Base-by-base conservation (phyloP, 2,113 vertebrate species). In the Dicerorhinus sumatrensis region DNA sequence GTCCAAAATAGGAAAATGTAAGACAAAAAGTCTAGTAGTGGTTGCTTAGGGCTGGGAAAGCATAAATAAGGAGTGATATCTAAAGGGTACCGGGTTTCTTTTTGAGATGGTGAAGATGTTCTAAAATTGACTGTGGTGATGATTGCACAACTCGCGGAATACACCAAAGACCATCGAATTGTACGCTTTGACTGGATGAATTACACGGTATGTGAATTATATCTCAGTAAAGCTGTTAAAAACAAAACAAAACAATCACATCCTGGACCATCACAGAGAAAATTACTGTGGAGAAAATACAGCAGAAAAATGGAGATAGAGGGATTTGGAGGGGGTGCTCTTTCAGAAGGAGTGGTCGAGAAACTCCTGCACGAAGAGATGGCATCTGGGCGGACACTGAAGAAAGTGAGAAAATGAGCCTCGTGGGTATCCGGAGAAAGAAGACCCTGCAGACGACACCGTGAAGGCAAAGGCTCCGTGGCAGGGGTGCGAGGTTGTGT, bases 391-490 rank as follows among this genome's bases (percentile, higher is more conserved):
- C 27, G 27, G 46, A 12, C 39, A 75, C 23, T 72, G 29, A 25
- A 33, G 9, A 4, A 60, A 75, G 56, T 16, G 56, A 60, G 29
- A 42, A 3, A 42, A 0, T 4, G 56, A 62, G 36, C 54, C 6
- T 23, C 2, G 1, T 5, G 36, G 20, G 14, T 7, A 21, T 89
- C 86, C n/a, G 39, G 20, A 56, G 20, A 2, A 20, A 60, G 58
- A 18, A 1, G 0, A 1, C 25, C 56, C 13, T 6, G 11, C 39
- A 42, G 36, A 27, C 36, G 33, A 5, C 27, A 0, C 58, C 36
- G 6, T 1, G 67, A 58, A n/a, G 48, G 27, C 54, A 18, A 17
- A 36, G 17, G 16, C n/a, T 67, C 65, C 6, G 0, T 2, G 25
- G 84, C 67, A 39, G 67, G 48, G 0, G 51, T 9, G 17, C 2